phyloP scores from a whole-genome alignment of 2,113 vertebrate genomes.

The Brienomyrus longianalis region DNA sequence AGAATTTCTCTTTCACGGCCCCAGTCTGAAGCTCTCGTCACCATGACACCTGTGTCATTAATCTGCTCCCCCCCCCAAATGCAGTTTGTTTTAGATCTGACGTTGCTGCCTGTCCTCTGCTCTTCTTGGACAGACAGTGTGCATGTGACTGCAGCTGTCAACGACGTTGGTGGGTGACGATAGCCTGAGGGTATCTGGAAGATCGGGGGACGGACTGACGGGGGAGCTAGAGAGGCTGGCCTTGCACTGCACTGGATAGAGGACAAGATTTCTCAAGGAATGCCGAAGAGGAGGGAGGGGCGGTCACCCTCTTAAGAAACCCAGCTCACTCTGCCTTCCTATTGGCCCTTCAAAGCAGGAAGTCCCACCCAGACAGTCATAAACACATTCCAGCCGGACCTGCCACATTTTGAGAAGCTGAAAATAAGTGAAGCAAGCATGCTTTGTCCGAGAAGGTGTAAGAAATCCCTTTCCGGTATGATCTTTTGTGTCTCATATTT shows the following conservation, averaged over 20 bases:
- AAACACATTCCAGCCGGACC: neutral
- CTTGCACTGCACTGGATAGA: neutral
- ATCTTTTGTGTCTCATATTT: neutral
- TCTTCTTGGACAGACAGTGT: neutral
- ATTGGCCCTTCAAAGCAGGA: neutral
- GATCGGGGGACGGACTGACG: neutral
- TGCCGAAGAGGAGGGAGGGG: neutral
- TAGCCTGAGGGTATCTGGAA: neutral
- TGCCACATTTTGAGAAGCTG: neutral
- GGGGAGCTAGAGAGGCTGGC: neutral
- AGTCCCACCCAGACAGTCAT: neutral
- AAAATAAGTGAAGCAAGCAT: neutral
- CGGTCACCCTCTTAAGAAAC: neutral
- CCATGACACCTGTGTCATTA: neutral
- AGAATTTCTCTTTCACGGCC: neutral
- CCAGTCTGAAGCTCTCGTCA: neutral
- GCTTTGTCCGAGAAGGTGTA: neutral
- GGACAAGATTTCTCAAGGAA: neutral
- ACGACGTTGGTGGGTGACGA: neutral
- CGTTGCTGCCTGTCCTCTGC: neutral
- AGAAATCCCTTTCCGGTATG: neutral
- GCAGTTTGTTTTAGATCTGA: neutral
- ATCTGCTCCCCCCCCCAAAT: neutral
- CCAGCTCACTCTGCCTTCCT: neutral
- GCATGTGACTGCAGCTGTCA: neutral